A percentile compares a stretch with the other conserved stretches of the same genome.
phyloP scores from a whole-genome alignment of 2,113 vertebrate genomes.

The Epinephelus moara region DNA sequence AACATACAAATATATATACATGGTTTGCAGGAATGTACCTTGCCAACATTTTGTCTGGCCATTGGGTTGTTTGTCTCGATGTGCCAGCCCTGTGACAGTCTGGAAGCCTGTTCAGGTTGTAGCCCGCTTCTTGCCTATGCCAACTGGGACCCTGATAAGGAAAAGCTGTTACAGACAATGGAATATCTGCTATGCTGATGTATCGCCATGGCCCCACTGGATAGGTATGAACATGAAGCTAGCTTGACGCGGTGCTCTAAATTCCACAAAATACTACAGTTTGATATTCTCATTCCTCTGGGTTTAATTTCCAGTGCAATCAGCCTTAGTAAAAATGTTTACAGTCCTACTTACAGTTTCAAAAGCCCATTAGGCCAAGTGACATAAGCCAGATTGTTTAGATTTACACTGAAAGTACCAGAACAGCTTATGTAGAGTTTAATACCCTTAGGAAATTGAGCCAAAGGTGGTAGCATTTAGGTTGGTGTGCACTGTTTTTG shows the following conservation, averaged over 20 bases:
- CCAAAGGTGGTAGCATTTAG: neutral
- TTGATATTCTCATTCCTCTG: neutral
- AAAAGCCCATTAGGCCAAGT: neutral
- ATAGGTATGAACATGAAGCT: neutral
- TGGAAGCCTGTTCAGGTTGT: too few relatives aligned
- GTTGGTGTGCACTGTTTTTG: neutral
- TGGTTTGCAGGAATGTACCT: too few relatives aligned
- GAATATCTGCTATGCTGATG: neutral
- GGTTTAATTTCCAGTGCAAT: neutral
- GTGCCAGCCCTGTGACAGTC: too few relatives aligned
- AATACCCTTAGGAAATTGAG: too few relatives aligned
- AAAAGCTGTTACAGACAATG: too few relatives aligned
- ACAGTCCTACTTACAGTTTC: neutral
- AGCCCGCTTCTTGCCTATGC: too few relatives aligned
- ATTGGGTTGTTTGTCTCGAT: too few relatives aligned
- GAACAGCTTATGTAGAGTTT: neutral
- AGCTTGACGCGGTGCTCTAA: neutral
- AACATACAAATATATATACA: too few relatives aligned
- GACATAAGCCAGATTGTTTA: neutral
- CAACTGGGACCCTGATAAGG: too few relatives aligned
- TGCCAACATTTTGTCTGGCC: too few relatives aligned
- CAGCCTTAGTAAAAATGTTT: neutral
- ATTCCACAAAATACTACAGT: neutral
- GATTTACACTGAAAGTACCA: neutral
- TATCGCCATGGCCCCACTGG: neutral